Evolutionary conservation across 2,888 invertebrate genomes (phyloP), one percentile per base, ranked within the genome.

Genomic region (Coleophora flavipennella): DNA sequence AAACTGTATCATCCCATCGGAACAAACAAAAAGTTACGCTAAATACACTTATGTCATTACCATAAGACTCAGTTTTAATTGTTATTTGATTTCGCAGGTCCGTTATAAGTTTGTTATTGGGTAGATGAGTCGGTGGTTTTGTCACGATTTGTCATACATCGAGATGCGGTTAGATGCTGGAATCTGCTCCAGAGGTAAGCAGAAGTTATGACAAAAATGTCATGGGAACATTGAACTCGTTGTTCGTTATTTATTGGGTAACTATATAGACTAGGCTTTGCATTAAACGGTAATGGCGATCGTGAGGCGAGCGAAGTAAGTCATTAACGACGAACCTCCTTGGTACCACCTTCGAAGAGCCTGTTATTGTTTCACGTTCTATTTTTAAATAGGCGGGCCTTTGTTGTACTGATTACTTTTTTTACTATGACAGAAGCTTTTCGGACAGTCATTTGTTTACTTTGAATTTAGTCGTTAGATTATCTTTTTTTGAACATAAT

Each of bases 71-170:
- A 61, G 28, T 49, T 44, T 67, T 14, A 39, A 25, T 33, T 42
- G 37, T 9, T n/a, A n/a, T 6, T 38, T 34, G 12, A 31, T 41
- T 41, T 35, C 28, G 40, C 14, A 46, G 44, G 50, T 45, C 48
- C 43, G 39, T 39, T 50, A 6, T 58, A 55, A 27, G 13, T 20
- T 38, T 27, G 45, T 33, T 29, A 35, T 42, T 34, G 62, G 57
- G 62, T 64, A 61, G 72, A 74, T 75, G 74, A 74, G 67, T 73
- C 67, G 71, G 75, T 75, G 81, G 81, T 81, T 80, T 79, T 83
- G 83, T 83, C 80, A 78, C 78, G 75, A 80, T 81, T 81, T 81
- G 81, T 83, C 77, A 79, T 77, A 81, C 75, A 78, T 63, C 67
- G 65, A 68, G 65, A 66, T 78, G 79, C 63, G 80, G 79, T 80